Evolutionary conservation across 2,113 vertebrate genomes (phyloP).

Genomic region (Alces alces): DNA sequence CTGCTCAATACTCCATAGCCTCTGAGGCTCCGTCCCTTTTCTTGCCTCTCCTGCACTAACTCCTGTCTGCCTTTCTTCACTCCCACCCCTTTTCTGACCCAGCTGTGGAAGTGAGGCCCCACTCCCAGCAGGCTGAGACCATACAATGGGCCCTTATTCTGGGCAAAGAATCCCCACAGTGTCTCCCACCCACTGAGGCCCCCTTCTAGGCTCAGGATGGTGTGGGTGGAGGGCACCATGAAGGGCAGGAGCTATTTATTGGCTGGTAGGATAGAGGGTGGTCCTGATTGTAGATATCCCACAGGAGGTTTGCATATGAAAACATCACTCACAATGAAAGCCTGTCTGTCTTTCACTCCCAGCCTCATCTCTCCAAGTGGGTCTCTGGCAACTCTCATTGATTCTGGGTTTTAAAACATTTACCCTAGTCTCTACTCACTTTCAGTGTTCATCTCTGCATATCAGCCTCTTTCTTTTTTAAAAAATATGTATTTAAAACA

Average conservation of each 20-base stretch:
- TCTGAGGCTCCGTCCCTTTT: neutral
- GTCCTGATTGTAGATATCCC: neutral
- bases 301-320: neutral
- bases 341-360: neutral
- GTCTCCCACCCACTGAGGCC: conserved; percentile 43
- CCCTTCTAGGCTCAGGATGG: conserved; percentile 1
- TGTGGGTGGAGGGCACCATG: neutral
- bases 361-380: neutral
- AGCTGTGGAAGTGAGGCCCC: conserved; percentile 41
- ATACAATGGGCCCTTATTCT: conserved; percentile 68
- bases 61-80: neutral
- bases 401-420: neutral
- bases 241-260: neutral
- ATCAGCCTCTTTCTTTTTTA: neutral
- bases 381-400: neutral
- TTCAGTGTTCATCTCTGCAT: neutral
- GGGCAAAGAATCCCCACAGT: conserved; percentile 60
- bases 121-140: neutral
- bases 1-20: neutral
- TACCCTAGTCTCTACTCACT: neutral
- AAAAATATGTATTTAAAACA: neutral
- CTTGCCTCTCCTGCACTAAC: neutral
- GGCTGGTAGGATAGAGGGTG: neutral
- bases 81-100: neutral
- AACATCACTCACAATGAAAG: conserved; percentile 6